Conservation (phyloP, 2,113 vertebrate genomes). For the Amphiprion ocellaris region DNA sequence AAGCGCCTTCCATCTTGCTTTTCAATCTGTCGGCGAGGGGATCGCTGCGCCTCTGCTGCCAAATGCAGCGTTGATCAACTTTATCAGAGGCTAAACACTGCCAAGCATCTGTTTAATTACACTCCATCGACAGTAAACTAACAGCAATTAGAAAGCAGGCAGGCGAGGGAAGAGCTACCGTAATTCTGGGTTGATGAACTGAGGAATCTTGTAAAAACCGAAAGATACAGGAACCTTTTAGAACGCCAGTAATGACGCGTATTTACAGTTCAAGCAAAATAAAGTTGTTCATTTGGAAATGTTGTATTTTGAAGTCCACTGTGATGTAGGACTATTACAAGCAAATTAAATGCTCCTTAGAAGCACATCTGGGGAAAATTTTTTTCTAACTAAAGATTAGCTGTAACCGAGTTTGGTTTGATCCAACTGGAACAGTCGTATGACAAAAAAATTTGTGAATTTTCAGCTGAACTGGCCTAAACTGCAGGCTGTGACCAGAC, state of each 20-base stretch:
- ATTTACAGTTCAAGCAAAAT: not conserved
- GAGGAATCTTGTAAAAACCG: not conserved
- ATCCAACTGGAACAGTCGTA: not conserved
- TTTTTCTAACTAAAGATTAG: not conserved
- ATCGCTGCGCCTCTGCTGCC: constrained; percentile 26
- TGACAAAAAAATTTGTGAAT: too few species aligned
- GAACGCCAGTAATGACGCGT: not conserved
- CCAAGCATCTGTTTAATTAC: constrained; percentile 47
- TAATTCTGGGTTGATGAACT: constrained; percentile 18
- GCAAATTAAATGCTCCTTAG: constrained; percentile 12
- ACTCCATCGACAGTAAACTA: constrained; percentile 34
- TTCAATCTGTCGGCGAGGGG: constrained; percentile 11
- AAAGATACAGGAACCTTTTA: not conserved
- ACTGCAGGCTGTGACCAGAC: too few species aligned
- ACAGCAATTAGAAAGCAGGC: constrained; percentile 33
- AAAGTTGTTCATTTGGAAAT: not conserved
- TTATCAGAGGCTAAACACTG: constrained; percentile 29
- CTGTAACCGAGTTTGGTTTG: not conserved
- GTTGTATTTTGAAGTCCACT: not conserved
- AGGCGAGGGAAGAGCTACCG: not conserved
- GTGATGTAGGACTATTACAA: not conserved
- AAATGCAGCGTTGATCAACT: constrained; percentile 44
- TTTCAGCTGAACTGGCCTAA: too few species aligned
- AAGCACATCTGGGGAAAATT: not conserved
- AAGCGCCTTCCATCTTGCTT: constrained; percentile 28